These are phyloP conservation scores for Mythimna ferrago DNA, from an alignment of 2,888 invertebrate genomes.

Conservation along the genomic window DNA sequence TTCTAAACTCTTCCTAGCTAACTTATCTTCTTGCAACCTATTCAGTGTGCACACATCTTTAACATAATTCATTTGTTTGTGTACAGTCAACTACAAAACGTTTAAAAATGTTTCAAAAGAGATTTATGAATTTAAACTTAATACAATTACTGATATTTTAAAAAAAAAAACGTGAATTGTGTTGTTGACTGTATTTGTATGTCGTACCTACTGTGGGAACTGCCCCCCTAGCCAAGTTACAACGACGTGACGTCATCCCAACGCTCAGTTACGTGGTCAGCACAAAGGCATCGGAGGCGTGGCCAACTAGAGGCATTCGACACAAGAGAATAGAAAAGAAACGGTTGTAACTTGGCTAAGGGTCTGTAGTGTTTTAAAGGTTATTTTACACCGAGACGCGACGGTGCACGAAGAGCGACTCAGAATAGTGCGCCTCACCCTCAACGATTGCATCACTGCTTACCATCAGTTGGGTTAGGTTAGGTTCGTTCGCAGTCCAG, in stretches of 20 bases:
- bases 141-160: not conserved
- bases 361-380: not conserved
- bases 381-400: not conserved
- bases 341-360: no score
- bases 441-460: no score
- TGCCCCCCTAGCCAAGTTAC: not conserved
- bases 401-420: no score
- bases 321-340: no score
- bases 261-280: no score
- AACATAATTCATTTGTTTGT: conserved; percentile 23
- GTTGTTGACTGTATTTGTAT: conserved; percentile 16
- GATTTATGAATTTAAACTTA: not conserved
- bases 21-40: conserved; percentile 87
- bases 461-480: no score
- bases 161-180: not conserved
- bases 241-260: no score
- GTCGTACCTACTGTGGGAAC: not conserved
- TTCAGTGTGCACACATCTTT: conserved; percentile 46
- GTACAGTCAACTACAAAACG: not conserved
- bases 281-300: no score
- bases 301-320: no score
- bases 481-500: no score
- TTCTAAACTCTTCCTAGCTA: conserved; percentile 85
- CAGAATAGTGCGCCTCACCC: no score
- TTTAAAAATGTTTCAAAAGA: not conserved